Percentiles rank a stretch among this genome's conserved stretches.
Conservation (phyloP, 2,888 invertebrate species). For the Sphinx pinastri region DNA sequence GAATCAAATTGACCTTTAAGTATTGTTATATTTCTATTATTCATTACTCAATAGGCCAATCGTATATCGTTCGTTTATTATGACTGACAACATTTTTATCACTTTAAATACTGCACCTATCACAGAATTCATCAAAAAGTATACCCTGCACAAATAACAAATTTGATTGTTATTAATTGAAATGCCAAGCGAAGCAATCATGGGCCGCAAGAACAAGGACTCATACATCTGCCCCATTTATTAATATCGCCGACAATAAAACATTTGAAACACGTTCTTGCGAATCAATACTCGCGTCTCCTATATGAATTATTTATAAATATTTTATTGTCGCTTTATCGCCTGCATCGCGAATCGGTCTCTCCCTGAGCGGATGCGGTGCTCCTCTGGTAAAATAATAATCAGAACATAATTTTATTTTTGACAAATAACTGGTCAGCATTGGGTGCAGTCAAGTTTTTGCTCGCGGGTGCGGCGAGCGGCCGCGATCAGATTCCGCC, state of each 20-base stretch:
- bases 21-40: neutral
- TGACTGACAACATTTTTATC: neutral
- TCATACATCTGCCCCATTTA: slow-evolving; percentile 78
- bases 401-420: slow-evolving; percentile 80
- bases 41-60: no score
- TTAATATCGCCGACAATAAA: slow-evolving; percentile 76
- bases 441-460: slow-evolving; percentile 61
- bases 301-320: slow-evolving; percentile 79
- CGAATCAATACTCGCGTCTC: slow-evolving; percentile 75
- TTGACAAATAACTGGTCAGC: slow-evolving; percentile 80
- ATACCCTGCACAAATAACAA: slow-evolving; percentile 50
- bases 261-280: slow-evolving; percentile 83
- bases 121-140: neutral
- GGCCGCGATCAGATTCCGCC: slow-evolving; percentile 49
- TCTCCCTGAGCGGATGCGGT: slow-evolving; percentile 55
- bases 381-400: slow-evolving; percentile 70
- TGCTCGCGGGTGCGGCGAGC: slow-evolving; percentile 48
- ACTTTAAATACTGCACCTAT: neutral
- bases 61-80: no score
- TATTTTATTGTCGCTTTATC: slow-evolving; percentile 82
- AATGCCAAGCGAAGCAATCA: slow-evolving; percentile 64
- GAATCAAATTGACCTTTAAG: neutral
- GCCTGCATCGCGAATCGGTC: slow-evolving; percentile 66
- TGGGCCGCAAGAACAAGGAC: slow-evolving; percentile 56
- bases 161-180: slow-evolving; percentile 72